These are phyloP conservation scores for Bombus impatiens DNA, from an alignment of 1,140 invertebrate genomes.

Conservation along the genomic window DNA sequence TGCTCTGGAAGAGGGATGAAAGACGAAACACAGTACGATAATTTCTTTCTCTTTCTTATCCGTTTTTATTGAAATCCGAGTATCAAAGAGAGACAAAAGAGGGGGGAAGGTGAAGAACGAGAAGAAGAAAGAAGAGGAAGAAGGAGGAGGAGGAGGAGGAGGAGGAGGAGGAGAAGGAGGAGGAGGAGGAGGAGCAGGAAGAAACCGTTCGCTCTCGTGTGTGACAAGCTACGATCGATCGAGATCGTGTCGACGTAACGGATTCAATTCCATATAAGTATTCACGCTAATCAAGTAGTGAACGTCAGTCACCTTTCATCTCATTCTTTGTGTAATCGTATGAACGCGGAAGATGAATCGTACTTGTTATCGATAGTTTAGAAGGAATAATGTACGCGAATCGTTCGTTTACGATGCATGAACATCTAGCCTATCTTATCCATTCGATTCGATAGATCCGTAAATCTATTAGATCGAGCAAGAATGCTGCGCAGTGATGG, in stretches of 20 bases:
- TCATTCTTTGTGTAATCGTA: conserved; percentile 35
- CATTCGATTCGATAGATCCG: conserved; percentile 53
- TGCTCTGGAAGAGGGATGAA: background rate
- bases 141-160: no score
- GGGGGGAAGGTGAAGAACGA: background rate
- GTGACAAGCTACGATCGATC: background rate
- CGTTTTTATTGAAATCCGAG: background rate
- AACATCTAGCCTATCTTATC: conserved; percentile 59
- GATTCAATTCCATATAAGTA: conserved; percentile 1
- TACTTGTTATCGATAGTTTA: conserved; percentile 47
- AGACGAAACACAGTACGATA: background rate
- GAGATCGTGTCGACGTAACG: conserved; percentile 1
- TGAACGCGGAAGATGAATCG: conserved; percentile 16
- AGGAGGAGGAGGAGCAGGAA: background rate
- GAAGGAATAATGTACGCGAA: conserved; percentile 41
- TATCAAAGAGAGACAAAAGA: background rate
- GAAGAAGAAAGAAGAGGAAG: background rate
- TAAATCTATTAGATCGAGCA: conserved; percentile 55
- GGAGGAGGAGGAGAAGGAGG: background rate
- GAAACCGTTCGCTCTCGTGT: background rate
- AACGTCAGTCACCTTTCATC: conserved; percentile 28
- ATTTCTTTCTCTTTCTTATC: background rate
- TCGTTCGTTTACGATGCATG: conserved; percentile 57
- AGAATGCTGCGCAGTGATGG: conserved; percentile 61
- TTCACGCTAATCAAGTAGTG: conserved; percentile 30